phyloP scores from a whole-genome alignment of 1,140 invertebrate species.

The Cydia pomonella region DNA sequence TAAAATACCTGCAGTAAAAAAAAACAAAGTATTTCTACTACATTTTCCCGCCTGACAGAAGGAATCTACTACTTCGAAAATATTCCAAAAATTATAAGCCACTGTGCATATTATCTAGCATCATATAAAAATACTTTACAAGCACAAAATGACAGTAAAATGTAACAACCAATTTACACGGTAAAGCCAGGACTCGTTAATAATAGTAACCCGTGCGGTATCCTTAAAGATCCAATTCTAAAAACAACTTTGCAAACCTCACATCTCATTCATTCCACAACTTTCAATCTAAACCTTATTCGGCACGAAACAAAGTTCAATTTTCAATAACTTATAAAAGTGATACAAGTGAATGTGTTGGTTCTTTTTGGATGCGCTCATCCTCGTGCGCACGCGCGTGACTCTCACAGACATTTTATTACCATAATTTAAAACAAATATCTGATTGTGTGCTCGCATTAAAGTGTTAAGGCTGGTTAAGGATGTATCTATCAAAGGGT shows the following conservation, averaged over 20 bases:
- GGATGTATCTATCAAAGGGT: slow-evolving; percentile 58
- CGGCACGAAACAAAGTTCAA: neutral
- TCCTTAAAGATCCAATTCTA: slow-evolving; percentile 21
- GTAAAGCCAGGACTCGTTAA: slow-evolving; percentile 24
- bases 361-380: slow-evolving; percentile 50
- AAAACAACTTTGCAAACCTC: neutral
- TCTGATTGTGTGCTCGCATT: slow-evolving; percentile 80
- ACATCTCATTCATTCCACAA: neutral
- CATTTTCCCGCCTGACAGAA: too few relatives aligned
- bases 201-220: slow-evolving; percentile 30
- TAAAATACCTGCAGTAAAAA: too few relatives aligned
- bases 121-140: neutral
- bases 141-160: slow-evolving; percentile 19
- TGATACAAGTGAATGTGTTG: neutral
- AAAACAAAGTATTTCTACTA: too few relatives aligned
- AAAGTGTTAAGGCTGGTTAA: slow-evolving; percentile 78
- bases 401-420: slow-evolving; percentile 81
- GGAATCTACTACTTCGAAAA: too few relatives aligned
- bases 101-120: neutral
- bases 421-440: slow-evolving; percentile 83
- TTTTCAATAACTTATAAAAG: neutral
- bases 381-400: slow-evolving; percentile 69
- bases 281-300: neutral
- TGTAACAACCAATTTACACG: slow-evolving; percentile 16
- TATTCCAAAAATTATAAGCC: too few relatives aligned